A percentile compares a stretch with the other conserved stretches of the same genome.
Evolutionary conservation across 2,888 invertebrate species (phyloP).

Genomic region (Ommatoiulus sabulosus): DNA sequence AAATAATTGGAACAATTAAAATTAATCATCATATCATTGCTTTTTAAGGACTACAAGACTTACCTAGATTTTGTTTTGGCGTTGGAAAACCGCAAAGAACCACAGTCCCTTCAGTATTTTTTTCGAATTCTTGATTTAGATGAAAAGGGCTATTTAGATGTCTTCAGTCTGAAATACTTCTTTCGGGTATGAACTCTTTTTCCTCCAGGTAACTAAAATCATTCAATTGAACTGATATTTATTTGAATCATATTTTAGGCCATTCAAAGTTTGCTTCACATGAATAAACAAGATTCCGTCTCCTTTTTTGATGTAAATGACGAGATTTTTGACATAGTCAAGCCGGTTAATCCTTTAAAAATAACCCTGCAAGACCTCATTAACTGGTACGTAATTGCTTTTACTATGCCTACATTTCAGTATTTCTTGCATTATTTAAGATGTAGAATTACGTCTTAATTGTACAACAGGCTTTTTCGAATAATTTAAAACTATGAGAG

Average conservation of each 20-base stretch:
- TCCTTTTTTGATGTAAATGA: conserved; percentile 95
- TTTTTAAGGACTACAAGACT: conserved; percentile 86
- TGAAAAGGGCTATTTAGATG: conserved; percentile 86
- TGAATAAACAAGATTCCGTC: conserved; percentile 89
- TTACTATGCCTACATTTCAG: conserved; percentile 51
- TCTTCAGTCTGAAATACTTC: conserved; percentile 92
- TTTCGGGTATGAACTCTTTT: conserved; percentile 75
- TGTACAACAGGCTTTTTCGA: no score
- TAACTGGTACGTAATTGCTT: conserved; percentile 72
- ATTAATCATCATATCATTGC: neutral
- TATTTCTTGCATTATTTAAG: no score
- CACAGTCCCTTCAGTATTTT: conserved; percentile 90
- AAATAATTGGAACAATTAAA: neutral
- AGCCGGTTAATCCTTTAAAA: conserved; percentile 83
- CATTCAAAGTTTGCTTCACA: conserved; percentile 89
- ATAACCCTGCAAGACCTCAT: conserved; percentile 90
- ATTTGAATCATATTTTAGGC: conserved; percentile 74
- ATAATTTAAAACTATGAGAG: no score
- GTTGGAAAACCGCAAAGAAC: conserved; percentile 90
- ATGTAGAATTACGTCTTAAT: no score
- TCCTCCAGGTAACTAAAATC: neutral
- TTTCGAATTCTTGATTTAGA: conserved; percentile 93
- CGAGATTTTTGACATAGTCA: conserved; percentile 98
- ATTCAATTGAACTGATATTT: no score
- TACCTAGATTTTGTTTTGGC: conserved; percentile 95